Evolutionary conservation across 2,888 invertebrate genomes (phyloP).

Genomic region (Mellilla xanthometata): DNA sequence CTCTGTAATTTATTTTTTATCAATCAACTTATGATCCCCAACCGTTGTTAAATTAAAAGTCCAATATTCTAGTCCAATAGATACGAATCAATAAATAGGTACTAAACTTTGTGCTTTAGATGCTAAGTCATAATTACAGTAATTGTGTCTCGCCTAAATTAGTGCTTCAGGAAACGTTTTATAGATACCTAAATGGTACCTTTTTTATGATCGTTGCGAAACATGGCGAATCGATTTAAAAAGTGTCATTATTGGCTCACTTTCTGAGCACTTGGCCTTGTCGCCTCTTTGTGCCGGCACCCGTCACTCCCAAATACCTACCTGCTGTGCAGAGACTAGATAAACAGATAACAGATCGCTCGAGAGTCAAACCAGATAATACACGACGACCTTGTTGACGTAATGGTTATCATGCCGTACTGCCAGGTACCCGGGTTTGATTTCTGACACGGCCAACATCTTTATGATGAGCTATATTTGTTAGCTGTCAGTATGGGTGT

Average conservation of each 20-base stretch:
- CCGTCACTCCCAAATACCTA: conserved; percentile 29
- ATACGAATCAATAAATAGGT: too few species aligned
- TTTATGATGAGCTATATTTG: too few species aligned
- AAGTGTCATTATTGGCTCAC: conserved; percentile 52
- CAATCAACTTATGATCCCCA: too few species aligned
- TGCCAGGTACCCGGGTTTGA: too few species aligned
- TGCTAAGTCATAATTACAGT: conserved; percentile 13
- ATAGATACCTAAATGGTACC: conserved; percentile 8
- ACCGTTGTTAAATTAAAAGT: background rate
- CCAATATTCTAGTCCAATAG: background rate
- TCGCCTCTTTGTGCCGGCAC: conserved; percentile 46
- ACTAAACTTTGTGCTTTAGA: background rate
- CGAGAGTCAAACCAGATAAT: too few species aligned
- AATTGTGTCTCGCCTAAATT: conserved; percentile 17
- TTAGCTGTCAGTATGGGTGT: too few species aligned
- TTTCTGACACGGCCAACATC: too few species aligned
- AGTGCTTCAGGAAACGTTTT: conserved; percentile 19
- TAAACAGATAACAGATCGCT: too few species aligned
- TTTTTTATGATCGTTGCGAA: conserved; percentile 25
- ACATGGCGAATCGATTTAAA: conserved; percentile 50
- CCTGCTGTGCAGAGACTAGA: conserved; percentile 10
- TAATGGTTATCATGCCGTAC: too few species aligned
- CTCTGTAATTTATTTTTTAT: too few species aligned
- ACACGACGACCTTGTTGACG: too few species aligned
- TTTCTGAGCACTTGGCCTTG: conserved; percentile 55